Conservation (phyloP, 35 echinoderm and acorn worm genomes). For the Hemicentrotus pulcherrimus region DNA sequence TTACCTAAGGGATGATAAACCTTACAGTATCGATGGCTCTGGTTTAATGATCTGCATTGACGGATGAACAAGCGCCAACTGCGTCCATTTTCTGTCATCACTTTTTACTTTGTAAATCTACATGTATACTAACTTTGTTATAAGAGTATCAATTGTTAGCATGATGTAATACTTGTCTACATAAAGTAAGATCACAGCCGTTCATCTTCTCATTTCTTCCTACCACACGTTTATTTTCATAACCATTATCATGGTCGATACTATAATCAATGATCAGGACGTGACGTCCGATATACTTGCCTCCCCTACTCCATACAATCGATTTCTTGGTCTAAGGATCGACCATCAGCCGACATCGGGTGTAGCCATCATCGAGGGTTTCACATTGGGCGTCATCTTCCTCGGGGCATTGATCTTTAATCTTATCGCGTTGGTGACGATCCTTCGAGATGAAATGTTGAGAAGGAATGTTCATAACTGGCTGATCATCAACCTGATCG, state of each 20-base stretch:
- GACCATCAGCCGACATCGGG: conserved; percentile 36
- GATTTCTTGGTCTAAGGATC: neutral
- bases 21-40: too few species aligned
- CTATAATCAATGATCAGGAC: neutral
- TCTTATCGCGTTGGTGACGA: neutral
- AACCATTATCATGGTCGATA: neutral
- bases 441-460: neutral
- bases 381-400: conserved; percentile 15
- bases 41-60: too few species aligned
- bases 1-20: too few species aligned
- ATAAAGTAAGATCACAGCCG: too few species aligned
- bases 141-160: too few species aligned
- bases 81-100: too few species aligned
- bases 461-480: conserved; percentile 19
- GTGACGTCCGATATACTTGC: neutral
- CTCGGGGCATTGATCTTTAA: neutral
- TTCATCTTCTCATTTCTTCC: too few species aligned
- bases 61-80: too few species aligned
- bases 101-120: too few species aligned
- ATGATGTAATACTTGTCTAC: too few species aligned
- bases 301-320: neutral
- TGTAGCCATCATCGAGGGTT: conserved; percentile 12
- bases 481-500: conserved; percentile 41
- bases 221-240: neutral
- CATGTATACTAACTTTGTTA: too few species aligned